Evolutionary conservation across 2,888 invertebrate genomes (phyloP).

Genomic region (Ophonus ardosiacus): DNA sequence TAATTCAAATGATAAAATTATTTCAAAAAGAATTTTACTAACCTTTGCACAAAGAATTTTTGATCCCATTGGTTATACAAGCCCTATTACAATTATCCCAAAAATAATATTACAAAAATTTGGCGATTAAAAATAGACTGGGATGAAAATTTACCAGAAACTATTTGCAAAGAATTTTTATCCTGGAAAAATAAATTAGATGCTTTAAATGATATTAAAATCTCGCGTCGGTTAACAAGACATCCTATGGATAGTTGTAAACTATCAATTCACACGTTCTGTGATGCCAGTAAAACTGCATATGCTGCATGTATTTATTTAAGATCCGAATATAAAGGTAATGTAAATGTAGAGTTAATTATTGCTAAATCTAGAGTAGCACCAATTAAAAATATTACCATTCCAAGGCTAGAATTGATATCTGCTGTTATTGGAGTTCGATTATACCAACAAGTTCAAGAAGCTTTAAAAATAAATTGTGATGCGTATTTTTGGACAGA

Average conservation of each 20-base stretch:
- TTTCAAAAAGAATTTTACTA: neutral
- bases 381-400: slow-evolving; percentile 69
- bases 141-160: slow-evolving; percentile 15
- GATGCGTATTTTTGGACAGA: slow-evolving; percentile 67
- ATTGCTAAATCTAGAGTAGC: slow-evolving; percentile 69
- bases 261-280: slow-evolving; percentile 37
- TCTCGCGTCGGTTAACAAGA: too few species aligned
- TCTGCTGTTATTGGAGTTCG: too few species aligned
- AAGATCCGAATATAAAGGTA: neutral
- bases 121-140: slow-evolving; percentile 62
- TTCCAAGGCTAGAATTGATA: too few species aligned
- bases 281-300: too few species aligned
- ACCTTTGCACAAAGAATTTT: slow-evolving; percentile 65
- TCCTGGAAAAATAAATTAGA: too few species aligned
- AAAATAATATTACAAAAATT: slow-evolving; percentile 67
- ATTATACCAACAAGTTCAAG: slow-evolving; percentile 67
- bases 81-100: slow-evolving; percentile 65
- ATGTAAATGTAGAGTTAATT: slow-evolving; percentile 67
- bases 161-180: too few species aligned
- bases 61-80: slow-evolving; percentile 67
- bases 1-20: too few species aligned
- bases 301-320: too few species aligned
- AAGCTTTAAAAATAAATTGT: slow-evolving; percentile 34
- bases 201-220: too few species aligned
- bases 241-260: slow-evolving; percentile 42